Percentiles rank a stretch among this genome's conserved stretches.
Evolutionary conservation across 2,113 vertebrate species (phyloP).

Genomic region (Tautogolabrus adspersus): DNA sequence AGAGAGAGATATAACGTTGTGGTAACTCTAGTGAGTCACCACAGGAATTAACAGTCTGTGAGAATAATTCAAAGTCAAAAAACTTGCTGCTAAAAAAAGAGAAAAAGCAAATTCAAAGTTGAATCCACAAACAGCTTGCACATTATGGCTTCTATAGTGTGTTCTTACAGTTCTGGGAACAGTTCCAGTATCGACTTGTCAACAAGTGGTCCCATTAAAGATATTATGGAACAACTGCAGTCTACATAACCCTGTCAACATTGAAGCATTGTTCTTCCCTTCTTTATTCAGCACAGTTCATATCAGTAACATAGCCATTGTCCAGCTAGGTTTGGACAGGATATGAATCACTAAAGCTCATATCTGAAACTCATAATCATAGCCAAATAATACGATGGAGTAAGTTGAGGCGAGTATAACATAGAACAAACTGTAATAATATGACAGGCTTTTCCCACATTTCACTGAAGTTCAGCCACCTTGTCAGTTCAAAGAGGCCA

Average conservation of each 20-base stretch:
- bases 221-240: slow-evolving; percentile 31
- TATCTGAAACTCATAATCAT: not conserved
- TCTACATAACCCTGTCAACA: slow-evolving; percentile 11
- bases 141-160: slow-evolving; percentile 21
- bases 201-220: slow-evolving; percentile 45
- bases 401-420: not conserved
- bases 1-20: not conserved
- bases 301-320: not conserved
- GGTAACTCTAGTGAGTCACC: not conserved
- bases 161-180: slow-evolving; percentile 45
- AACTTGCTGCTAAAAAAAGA: slow-evolving; percentile 4
- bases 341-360: slow-evolving; percentile 21
- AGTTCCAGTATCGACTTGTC: slow-evolving; percentile 34
- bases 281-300: not conserved
- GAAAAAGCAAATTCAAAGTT: not conserved
- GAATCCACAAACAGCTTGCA: slow-evolving; percentile 29
- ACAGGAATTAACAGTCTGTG: not conserved
- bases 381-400: slow-evolving; percentile 4
- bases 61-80: not conserved
- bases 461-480: not conserved
- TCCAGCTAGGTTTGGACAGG: not conserved
- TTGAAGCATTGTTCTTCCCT: slow-evolving; percentile 22
- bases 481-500: not conserved
- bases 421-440: slow-evolving; percentile 4
- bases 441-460: not conserved